Evolutionary conservation across 2,113 vertebrate genomes (phyloP), one percentile per base, ranked within the genome.

Genomic region (Microcebus lehilahytsara): DNA sequence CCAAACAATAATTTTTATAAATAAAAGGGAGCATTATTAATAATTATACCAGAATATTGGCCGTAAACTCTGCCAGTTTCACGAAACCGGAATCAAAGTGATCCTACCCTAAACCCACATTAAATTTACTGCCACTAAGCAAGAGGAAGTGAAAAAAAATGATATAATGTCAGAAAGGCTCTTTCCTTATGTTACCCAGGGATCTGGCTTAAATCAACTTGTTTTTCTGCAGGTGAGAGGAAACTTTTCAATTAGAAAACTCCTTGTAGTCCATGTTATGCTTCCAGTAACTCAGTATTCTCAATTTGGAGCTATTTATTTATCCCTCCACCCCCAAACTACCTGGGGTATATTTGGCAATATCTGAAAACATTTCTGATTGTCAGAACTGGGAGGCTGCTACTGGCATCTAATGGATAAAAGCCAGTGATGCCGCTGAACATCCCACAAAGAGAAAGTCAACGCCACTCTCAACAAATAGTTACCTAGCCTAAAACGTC

Each of bases 1-100:
- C 60, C 37, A 72, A 89, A 86, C 13, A 69, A 32, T 2, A 22
- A 88, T 3, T 74, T 93, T 53, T 79, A 32, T 91, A 40, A 92
- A 75, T 37, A 37, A 71, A 94, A 79, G 13, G 0, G 2, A 80
- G 0, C 5, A 22, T 58, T 88, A n/a, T 20, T 80, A 74, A 37
- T 71, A 75, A 87, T 20, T 88, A 87, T 9, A 62, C 9, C 27
- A 90, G 16, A n/a, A 27, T 78, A 78, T 64, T 40, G 89, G 32
- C 25, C 85, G 1, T 20, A 75, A 67, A 85, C 20, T 56, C 6
- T n/a, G 3, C 19, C 1, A 34, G 27, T 69, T 97, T 86, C 34
- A 51, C 32, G 30, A 93, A 80, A 71, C 22, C 30, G 8, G 13
- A 91, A 62, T 6, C 32, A 22, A 84, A n/a, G 10, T 58, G 58